These are phyloP conservation scores for Gymnosoma rotundatum DNA, from an alignment of 2,888 invertebrate species.

Conservation along the genomic window DNA sequence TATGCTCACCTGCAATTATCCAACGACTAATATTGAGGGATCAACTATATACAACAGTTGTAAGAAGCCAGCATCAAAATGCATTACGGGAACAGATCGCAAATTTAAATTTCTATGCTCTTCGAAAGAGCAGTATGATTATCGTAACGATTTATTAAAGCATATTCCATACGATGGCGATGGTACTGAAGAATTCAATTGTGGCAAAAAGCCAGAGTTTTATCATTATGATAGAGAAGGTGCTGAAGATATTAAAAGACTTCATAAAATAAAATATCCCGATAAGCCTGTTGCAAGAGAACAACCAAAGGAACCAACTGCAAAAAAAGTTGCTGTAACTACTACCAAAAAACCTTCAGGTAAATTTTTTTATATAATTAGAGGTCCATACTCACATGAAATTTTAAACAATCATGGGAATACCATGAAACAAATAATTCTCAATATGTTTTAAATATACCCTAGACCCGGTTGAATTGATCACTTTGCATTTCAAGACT, in stretches of 20 bases:
- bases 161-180: constrained; percentile 39
- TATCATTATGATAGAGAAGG: constrained; percentile 39
- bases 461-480: no score
- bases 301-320: no score
- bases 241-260: background rate
- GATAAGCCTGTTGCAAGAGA: no score
- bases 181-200: constrained; percentile 21
- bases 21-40: constrained; percentile 73
- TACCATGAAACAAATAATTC: no score
- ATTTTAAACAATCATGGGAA: no score
- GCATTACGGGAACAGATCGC: constrained; percentile 12
- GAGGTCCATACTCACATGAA: no score
- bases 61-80: constrained; percentile 24
- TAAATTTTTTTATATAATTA: no score
- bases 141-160: background rate
- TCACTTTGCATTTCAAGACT: no score
- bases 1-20: constrained; percentile 75
- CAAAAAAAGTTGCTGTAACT: no score
- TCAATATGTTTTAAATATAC: no score
- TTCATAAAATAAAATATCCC: no score
- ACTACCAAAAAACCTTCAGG: no score
- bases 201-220: background rate
- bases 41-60: constrained; percentile 74
- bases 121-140: constrained; percentile 27
- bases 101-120: constrained; percentile 40